phyloP scores from a whole-genome alignment of 2,113 vertebrate genomes.

The Elachura formosa region DNA sequence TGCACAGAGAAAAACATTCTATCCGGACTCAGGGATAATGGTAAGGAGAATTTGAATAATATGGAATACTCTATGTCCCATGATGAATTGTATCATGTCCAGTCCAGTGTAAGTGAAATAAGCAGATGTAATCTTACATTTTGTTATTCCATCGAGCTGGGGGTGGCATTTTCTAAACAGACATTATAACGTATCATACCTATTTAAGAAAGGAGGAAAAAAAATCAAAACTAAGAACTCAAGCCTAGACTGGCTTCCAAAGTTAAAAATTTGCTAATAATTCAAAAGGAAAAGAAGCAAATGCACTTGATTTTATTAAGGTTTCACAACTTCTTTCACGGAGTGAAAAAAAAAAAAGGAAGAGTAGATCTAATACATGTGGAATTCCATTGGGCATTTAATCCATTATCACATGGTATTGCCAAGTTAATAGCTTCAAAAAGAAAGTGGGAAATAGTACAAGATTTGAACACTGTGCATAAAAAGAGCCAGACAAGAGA shows the following conservation, averaged over 20 bases:
- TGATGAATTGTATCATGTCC: not conserved
- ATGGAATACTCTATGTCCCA: not conserved
- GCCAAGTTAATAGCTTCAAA: not conserved
- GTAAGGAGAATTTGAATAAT: not conserved
- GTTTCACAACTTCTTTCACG: not conserved
- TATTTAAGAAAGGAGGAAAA: not conserved
- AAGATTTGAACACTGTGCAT: not conserved
- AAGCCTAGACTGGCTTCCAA: not conserved
- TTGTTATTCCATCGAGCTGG: not conserved
- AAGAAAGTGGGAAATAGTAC: not conserved
- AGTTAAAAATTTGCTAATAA: not conserved
- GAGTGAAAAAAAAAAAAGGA: not conserved
- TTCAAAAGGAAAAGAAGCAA: not conserved
- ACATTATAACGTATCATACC: not conserved
- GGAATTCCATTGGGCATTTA: not conserved
- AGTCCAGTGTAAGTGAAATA: not conserved
- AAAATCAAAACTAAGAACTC: not conserved
- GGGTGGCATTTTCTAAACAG: not conserved
- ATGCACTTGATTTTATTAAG: not conserved
- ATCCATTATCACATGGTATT: not conserved
- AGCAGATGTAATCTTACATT: not conserved
- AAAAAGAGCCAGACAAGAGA: not conserved
- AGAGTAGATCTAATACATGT: not conserved
- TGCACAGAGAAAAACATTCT: not conserved
- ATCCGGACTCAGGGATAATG: not conserved